These are phyloP conservation scores for Dreissena rostriformis DNA, from an alignment of 1,140 invertebrate species.

Conservation along the genomic window DNA sequence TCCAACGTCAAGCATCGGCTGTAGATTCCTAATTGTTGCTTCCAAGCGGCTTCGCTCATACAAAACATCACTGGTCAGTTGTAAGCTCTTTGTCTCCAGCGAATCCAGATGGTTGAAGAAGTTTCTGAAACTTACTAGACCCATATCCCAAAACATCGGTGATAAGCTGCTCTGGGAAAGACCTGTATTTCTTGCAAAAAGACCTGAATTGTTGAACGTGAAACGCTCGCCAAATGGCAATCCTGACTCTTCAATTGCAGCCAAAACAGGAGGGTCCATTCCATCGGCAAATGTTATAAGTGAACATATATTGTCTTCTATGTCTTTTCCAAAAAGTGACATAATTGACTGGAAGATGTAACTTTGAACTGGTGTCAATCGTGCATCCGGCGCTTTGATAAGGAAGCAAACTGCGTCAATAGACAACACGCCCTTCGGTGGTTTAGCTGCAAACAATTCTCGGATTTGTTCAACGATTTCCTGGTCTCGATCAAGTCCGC, in stretches of 20 bases:
- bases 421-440: constrained; percentile 24
- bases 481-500: constrained; percentile 28
- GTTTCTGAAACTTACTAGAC: constrained; percentile 2
- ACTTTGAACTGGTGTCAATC: constrained; percentile 27
- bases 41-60: constrained; percentile 37
- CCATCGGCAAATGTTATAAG: constrained; percentile 64
- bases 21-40: constrained; percentile 33
- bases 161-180: not conserved
- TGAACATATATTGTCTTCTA: constrained; percentile 60
- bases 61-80: constrained; percentile 49
- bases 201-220: constrained; percentile 55
- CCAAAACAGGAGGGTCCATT: constrained; percentile 43
- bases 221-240: constrained; percentile 20
- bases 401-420: constrained; percentile 60
- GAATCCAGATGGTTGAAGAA: constrained; percentile 36
- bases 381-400: constrained; percentile 39
- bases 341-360: constrained; percentile 64
- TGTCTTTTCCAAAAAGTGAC: constrained; percentile 64
- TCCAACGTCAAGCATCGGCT: constrained; percentile 36
- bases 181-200: constrained; percentile 37
- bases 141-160: constrained; percentile 18
- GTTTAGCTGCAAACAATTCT: constrained; percentile 35
- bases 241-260: not conserved
- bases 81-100: constrained; percentile 39
- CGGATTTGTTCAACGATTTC: constrained; percentile 52